Percentiles rank a stretch among this genome's conserved stretches.
phyloP scores from a whole-genome alignment of 2,113 vertebrate genomes.

The Actinemys pallida region DNA sequence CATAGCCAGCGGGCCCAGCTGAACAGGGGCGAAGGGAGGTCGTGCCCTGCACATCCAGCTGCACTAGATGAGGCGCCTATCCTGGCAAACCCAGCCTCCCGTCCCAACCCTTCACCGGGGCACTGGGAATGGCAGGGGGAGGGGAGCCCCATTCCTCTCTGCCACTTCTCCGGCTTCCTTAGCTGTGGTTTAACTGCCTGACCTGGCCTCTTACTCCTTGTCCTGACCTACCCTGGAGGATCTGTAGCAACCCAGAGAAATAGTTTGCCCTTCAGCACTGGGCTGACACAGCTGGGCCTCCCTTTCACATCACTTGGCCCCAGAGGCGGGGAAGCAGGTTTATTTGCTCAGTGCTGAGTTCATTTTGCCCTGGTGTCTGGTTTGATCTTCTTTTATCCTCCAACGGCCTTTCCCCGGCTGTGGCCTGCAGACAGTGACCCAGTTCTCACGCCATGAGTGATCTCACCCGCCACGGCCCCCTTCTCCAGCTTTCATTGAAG shows the following conservation, averaged over 20 bases:
- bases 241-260: neutral
- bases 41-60: neutral
- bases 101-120: neutral
- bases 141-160: neutral
- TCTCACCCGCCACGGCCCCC: neutral
- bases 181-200: neutral
- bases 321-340: neutral
- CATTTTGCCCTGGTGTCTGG: neutral
- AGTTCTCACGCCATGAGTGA: neutral
- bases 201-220: neutral
- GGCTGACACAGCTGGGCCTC: neutral
- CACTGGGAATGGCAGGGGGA: neutral
- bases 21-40: neutral
- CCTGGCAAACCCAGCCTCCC: neutral
- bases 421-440: neutral
- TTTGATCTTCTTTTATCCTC: neutral
- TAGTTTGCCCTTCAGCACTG: neutral
- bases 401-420: neutral
- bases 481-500: neutral
- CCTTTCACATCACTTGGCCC: neutral
- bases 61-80: neutral
- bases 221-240: neutral
- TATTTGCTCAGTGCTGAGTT: neutral
- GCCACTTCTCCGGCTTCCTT: fast-evolving
- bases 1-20: too few species aligned